A percentile compares a stretch with the other conserved stretches of the same genome.
Evolutionary conservation across 2,797 vertebrate species (phyloP).

Genomic region (Mus spretus): DNA sequence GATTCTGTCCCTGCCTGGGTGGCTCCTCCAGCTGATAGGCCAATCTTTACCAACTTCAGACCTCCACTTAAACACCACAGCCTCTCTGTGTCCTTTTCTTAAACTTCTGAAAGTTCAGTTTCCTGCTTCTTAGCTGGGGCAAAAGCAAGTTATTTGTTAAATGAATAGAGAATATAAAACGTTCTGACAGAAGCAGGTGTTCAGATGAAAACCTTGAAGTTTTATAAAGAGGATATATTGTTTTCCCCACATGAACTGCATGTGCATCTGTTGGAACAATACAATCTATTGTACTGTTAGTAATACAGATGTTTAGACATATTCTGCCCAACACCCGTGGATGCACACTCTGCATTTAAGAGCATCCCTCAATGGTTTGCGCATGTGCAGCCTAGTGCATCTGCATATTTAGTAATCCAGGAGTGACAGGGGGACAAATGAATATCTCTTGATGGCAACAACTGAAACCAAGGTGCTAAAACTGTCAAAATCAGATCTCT

Average conservation of each 20-base stretch:
- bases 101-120: neutral
- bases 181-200: neutral
- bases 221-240: neutral
- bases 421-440: neutral
- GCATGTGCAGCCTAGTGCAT: neutral
- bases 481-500: slow-evolving; percentile 26
- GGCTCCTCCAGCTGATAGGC: neutral
- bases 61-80: neutral
- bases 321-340: neutral
- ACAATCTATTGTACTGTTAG: neutral
- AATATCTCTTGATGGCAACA: neutral
- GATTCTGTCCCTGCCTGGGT: neutral
- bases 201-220: neutral
- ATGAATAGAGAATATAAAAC: neutral
- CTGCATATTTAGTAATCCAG: neutral
- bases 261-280: neutral
- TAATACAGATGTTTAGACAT: neutral
- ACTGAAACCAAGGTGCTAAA: slow-evolving; percentile 37
- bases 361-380: neutral
- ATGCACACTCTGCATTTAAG: neutral
- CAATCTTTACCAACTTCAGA: neutral
- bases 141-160: slow-evolving; percentile 1
- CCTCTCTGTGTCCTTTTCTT: neutral
- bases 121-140: neutral
- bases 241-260: neutral